Conservation (phyloP, 2,113 vertebrate species). For the Corythornis madagascariensis region DNA sequence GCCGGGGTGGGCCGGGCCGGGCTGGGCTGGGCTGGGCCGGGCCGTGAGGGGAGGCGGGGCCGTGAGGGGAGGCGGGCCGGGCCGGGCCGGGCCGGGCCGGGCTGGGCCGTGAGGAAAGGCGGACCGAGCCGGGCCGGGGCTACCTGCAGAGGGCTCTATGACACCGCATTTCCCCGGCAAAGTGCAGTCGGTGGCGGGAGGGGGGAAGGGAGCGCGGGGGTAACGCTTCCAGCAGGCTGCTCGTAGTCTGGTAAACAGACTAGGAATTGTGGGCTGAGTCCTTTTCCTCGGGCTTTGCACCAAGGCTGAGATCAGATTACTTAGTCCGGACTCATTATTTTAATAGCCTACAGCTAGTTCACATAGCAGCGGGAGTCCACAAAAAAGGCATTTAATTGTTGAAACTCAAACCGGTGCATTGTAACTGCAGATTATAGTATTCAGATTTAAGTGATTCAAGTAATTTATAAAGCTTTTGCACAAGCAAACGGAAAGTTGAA, state of each 20-base stretch:
- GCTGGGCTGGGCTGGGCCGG: not conserved
- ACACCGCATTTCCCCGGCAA: conserved; percentile 46
- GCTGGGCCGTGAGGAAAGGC: not conserved
- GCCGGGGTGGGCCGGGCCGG: not conserved
- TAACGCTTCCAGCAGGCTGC: conserved; percentile 67
- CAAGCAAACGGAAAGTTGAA: conserved; percentile 75
- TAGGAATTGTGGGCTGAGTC: conserved; percentile 77
- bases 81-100: not conserved
- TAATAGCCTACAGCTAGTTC: conserved; percentile 82
- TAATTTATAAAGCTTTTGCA: conserved; percentile 78
- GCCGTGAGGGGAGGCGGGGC: not conserved
- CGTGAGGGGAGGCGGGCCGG: not conserved
- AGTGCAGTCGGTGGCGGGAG: not conserved
- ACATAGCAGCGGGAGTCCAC: conserved; percentile 78
- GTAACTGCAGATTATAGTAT: conserved; percentile 74
- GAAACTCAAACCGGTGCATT: conserved; percentile 74
- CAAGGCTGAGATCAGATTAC: conserved; percentile 79
- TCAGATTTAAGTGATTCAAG: conserved; percentile 73
- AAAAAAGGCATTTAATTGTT: conserved; percentile 81
- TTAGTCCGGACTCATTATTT: conserved; percentile 81
- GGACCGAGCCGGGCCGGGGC: not conserved
- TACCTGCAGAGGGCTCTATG: conserved; percentile 81
- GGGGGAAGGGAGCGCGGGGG: conserved; percentile 63
- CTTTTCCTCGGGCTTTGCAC: conserved; percentile 76
- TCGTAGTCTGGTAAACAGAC: conserved; percentile 79